These are phyloP conservation scores for Alectoris magna DNA, from an alignment of 2,797 vertebrate genomes.

Conservation along the genomic window DNA sequence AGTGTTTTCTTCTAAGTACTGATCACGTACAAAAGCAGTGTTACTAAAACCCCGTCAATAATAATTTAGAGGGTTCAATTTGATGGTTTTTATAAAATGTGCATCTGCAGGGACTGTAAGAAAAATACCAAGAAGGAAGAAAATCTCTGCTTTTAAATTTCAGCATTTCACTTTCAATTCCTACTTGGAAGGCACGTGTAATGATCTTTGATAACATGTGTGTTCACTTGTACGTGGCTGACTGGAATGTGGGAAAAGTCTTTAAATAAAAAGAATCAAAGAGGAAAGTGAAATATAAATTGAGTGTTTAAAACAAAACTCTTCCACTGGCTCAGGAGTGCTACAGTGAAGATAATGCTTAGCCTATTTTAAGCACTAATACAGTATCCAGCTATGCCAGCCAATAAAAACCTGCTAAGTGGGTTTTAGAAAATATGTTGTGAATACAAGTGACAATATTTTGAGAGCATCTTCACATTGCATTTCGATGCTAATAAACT, in stretches of 20 bases:
- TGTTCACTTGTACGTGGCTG: not conserved
- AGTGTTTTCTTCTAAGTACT: not conserved
- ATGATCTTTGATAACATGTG: not conserved
- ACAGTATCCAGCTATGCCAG: not conserved
- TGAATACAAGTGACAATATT: slow-evolving; percentile 52
- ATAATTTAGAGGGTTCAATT: not conserved
- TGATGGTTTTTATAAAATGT: not conserved
- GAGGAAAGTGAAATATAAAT: slow-evolving; percentile 19
- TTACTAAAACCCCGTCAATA: not conserved
- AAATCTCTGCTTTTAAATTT: not conserved
- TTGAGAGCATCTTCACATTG: slow-evolving; percentile 58
- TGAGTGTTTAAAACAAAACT: not conserved
- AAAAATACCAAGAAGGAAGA: not conserved
- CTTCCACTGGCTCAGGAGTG: not conserved
- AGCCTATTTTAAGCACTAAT: slow-evolving; percentile 2
- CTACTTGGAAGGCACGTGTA: not conserved
- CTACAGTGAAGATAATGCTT: slow-evolving; percentile 2
- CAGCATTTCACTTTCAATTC: not conserved
- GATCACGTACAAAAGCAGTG: not conserved
- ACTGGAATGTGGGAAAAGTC: not conserved
- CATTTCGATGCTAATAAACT: slow-evolving; percentile 71
- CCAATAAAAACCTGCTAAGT: slow-evolving; percentile 37
- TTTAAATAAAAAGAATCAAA: not conserved
- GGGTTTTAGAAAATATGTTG: slow-evolving; percentile 45
- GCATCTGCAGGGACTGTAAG: not conserved